Base-by-base conservation (phyloP, 2,888 invertebrate species). In the Mylabris sibirica region DNA sequence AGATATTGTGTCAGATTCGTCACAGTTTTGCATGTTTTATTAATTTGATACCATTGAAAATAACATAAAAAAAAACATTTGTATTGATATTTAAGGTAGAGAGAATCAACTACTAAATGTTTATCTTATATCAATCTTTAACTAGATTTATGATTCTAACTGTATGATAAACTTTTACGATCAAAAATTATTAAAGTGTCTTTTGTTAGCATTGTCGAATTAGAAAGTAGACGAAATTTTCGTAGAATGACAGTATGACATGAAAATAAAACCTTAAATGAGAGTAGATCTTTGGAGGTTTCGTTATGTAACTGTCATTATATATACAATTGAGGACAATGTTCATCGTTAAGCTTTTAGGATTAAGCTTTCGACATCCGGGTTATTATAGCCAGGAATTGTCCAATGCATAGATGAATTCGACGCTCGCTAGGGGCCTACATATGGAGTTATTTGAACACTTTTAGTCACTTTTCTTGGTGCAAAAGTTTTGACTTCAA, bases 261-360 rank as follows among this genome's bases (percentile, higher is more conserved):
- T 20, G 49, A 9, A 49, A 49, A 49, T 11, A 20, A 49, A 49
- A 49, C 20, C 20, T 20, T 49, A 49, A 44, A 44, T 4, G 44
- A 44, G 44, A 44, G 44, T 44, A 44, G n/a, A 44, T 17, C 17
- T 44, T 44, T 49, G 49, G 20, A 49, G 49, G 20, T 49, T 49
- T 11, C 20, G 49, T 49, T 44, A n/a, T 17, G 44, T 17, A 44
- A 44, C 17, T 5, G 3, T 38, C 38, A 5, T 38, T 38, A 38
- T 17, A 3, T 14, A 14, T 17, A 44, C n/a, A 8, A 44, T 44
- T 5, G 6, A 8, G 3, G 3, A 12, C 44, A 44, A 44, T 17
- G 17, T 17, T 17, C 6, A 44, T 14, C 3, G 44, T 44, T 38
- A 12, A 14, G 11, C 30, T 30, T 35, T 35, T 35, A n/a, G 17